Percentiles rank a stretch among this genome's conserved stretches.
Conservation (phyloP, 2,797 vertebrate species). For the Heliangelus exortis region DNA sequence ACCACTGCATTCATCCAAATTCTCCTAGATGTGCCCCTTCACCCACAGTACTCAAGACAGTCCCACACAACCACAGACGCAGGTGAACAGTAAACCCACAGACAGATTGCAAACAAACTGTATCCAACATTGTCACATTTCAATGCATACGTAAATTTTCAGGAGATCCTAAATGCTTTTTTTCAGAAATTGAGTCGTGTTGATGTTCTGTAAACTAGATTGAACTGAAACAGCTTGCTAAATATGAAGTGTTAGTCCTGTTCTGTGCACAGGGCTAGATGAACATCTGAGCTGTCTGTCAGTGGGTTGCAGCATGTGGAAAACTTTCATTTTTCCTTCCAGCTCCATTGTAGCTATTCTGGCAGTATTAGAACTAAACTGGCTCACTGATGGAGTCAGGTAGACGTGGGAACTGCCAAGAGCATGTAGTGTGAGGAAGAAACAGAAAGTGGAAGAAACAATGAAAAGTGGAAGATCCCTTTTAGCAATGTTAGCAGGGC, state of each 20-base stretch:
- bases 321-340: neutral
- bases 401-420: neutral
- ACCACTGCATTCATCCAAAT: neutral
- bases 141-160: neutral
- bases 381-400: neutral
- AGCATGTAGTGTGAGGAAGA: neutral
- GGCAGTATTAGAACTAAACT: rapidly evolving
- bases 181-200: neutral
- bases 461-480: neutral
- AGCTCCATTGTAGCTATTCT: neutral
- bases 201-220: neutral
- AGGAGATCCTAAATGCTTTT: neutral
- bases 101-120: neutral
- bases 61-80: rapidly evolving
- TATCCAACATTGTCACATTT: neutral
- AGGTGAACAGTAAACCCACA: neutral
- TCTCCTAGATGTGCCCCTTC: neutral
- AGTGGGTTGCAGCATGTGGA: neutral
- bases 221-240: neutral
- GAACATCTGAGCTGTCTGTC: neutral
- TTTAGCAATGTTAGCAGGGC: neutral
- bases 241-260: neutral
- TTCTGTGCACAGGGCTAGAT: neutral
- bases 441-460: neutral
- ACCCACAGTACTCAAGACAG: neutral